Evolutionary conservation across 2,797 vertebrate species (phyloP).

Genomic region (Danio jaintianensis): DNA sequence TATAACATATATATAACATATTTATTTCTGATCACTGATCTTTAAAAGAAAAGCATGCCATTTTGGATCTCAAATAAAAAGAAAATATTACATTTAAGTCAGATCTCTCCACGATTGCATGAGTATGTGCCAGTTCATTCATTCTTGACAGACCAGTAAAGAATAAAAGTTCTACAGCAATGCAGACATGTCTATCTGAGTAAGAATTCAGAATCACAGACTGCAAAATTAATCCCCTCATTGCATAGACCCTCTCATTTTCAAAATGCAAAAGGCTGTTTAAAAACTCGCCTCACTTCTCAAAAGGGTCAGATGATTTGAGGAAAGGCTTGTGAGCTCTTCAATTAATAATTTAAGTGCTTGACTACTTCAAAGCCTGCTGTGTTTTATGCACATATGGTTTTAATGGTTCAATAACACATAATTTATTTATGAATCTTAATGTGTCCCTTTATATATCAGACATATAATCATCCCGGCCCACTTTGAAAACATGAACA

Average conservation of each 20-base stretch:
- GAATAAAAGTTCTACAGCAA: slow-evolving; percentile 37
- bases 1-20: background rate
- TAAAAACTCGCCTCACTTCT: slow-evolving; percentile 57
- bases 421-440: slow-evolving; percentile 78
- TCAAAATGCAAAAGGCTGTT: slow-evolving; percentile 65
- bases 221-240: slow-evolving; percentile 47
- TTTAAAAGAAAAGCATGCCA: background rate
- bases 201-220: slow-evolving; percentile 31
- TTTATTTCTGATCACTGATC: background rate
- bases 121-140: slow-evolving; percentile 15
- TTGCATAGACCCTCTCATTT: slow-evolving; percentile 55
- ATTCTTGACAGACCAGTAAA: slow-evolving; percentile 29
- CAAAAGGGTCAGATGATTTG: slow-evolving; percentile 72
- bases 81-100: background rate
- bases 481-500: slow-evolving; percentile 62
- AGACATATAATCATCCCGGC: slow-evolving; percentile 59
- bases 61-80: too few relatives aligned
- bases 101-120: slow-evolving; percentile 7
- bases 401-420: slow-evolving; percentile 78
- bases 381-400: slow-evolving; percentile 71
- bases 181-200: slow-evolving; percentile 38
- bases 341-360: slow-evolving; percentile 77
- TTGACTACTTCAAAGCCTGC: slow-evolving; percentile 74
- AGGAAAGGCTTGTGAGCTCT: slow-evolving; percentile 76
- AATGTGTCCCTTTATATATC: slow-evolving; percentile 71